A percentile compares a stretch with the other conserved stretches of the same genome.
Evolutionary conservation across 2,113 vertebrate species (phyloP).

Genomic region (Calyptommatus sinebrachiatus): DNA sequence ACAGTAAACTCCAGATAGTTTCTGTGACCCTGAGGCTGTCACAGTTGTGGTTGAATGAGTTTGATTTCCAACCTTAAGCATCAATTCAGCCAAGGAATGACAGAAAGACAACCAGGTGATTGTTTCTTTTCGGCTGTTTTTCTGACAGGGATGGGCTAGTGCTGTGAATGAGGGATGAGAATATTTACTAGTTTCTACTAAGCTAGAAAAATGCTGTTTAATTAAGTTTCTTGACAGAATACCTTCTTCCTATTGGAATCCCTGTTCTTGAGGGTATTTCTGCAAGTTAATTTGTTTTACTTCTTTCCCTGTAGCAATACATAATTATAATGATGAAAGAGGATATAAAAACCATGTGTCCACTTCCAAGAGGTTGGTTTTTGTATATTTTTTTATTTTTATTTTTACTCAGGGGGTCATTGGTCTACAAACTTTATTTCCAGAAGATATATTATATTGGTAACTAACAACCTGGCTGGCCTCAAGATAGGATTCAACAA

Average conservation of each 20-base stretch:
- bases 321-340: background rate
- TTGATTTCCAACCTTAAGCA: constrained; percentile 36
- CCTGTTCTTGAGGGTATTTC: background rate
- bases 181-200: constrained; percentile 14
- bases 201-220: background rate
- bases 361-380: no score
- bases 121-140: constrained; percentile 13
- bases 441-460: no score
- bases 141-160: constrained; percentile 13
- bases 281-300: background rate
- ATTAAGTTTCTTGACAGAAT: constrained; percentile 17
- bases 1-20: constrained; percentile 4
- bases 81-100: constrained; percentile 34
- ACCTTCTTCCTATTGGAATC: background rate
- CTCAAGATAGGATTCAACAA: no score
- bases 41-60: constrained; percentile 29
- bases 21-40: constrained; percentile 20
- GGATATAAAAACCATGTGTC: no score
- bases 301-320: background rate
- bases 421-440: no score
- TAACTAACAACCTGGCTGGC: no score
- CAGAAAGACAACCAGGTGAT: background rate
- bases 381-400: no score
- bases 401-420: no score
- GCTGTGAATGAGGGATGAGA: background rate